Conservation (phyloP, 2,797 vertebrate genomes). For the Mus caroli region DNA sequence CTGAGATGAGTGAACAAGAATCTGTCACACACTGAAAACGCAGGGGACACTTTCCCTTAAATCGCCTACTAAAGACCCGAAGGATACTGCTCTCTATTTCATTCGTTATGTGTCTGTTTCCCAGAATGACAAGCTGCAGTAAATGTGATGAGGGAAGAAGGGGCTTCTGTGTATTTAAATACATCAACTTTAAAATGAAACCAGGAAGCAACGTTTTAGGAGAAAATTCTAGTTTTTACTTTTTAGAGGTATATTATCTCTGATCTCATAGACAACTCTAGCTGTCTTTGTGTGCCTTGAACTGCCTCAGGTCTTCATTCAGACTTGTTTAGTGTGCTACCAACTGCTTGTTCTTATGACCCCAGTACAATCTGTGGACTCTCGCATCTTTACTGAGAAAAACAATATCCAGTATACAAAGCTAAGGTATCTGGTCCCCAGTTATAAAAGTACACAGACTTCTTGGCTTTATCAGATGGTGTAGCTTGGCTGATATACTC, state of each 20-base stretch:
- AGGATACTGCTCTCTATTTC: slow-evolving; percentile 13
- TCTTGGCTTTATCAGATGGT: background rate
- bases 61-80: background rate
- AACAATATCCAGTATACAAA: slow-evolving; percentile 63
- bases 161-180: slow-evolving; percentile 28
- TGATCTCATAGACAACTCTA: background rate
- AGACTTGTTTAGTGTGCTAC: background rate
- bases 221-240: slow-evolving; percentile 42
- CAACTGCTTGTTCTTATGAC: slow-evolving; percentile 24
- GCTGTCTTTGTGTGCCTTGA: background rate
- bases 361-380: background rate
- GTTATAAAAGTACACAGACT: slow-evolving; percentile 30
- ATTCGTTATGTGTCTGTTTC: slow-evolving; percentile 8
- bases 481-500: background rate
- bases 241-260: background rate
- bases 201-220: slow-evolving; percentile 22
- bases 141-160: slow-evolving; percentile 24
- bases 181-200: slow-evolving; percentile 54
- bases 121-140: background rate
- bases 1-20: background rate
- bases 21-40: background rate
- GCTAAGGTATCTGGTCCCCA: background rate
- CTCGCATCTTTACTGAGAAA: slow-evolving; percentile 38
- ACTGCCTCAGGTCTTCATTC: background rate
- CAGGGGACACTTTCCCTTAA: background rate